Base-by-base conservation (phyloP, 1,140 invertebrate species). In the Drosophila jambulina region DNA sequence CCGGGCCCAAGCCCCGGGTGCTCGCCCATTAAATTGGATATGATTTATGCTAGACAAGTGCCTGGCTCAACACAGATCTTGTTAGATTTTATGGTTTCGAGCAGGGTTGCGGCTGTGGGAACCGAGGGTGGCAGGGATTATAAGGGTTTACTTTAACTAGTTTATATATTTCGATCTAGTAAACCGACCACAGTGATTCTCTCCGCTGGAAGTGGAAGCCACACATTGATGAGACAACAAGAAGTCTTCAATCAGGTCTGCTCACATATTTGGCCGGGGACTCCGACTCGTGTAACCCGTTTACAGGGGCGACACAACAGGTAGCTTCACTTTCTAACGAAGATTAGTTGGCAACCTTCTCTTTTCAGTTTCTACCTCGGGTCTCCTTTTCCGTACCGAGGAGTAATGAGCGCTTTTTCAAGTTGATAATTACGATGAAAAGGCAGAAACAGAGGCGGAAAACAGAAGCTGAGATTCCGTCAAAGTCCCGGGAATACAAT, bases 381-480 rank as follows among this genome's bases (percentile, higher is more conserved):
- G 42, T 60, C 36, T 63, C 29, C 43, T 42, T 57, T 51, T 51
- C 53, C 43, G 42, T 36, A 51, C 29, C 8, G 63, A 46, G 46
- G 43, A 57, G 76, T 87, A 86, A 86, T 87, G 83, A 86, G 83
- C 76, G 69, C 74, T 88, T 84, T 84, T 88, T 87, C 81, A 72
- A 88, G 84, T 84, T 88, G 72, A 88, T 88, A 88, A 88, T 88
- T 88, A 90, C 81, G 85, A 88, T 88, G 84, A 88, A 87, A 81
- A 64, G 67, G 84, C 84, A 88, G 45, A 90, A 86, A 82, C 43
- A 36, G 25, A 17, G 29, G 60, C 23, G 23, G 42, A 60, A 56
- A 68, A 51, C 53, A 76, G 61, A 57, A 51, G 74, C 38, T 40
- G 53, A 67, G 53, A 54, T 61, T 64, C 53, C 12, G 46, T 21